These are phyloP conservation scores for Ischnura elegans DNA, from an alignment of 2,888 invertebrate species.

Conservation along the genomic window DNA sequence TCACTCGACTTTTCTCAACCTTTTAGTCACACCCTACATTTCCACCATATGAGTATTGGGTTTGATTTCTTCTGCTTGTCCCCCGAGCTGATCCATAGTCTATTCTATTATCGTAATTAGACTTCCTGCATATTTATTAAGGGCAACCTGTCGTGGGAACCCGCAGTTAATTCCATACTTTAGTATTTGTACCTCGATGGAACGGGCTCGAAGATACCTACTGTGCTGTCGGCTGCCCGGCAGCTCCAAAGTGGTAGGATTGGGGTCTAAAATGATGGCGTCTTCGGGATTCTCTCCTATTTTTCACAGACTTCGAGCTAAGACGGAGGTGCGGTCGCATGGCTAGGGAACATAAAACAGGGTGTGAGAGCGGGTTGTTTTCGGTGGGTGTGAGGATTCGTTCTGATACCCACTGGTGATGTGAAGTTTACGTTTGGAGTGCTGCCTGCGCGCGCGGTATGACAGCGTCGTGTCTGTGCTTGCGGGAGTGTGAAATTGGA, in stretches of 20 bases:
- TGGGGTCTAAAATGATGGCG: background rate
- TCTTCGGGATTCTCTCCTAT: background rate
- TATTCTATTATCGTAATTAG: background rate
- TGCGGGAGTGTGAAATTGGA: slow-evolving; percentile 56
- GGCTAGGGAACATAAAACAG: background rate
- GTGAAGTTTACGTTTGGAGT: slow-evolving; percentile 17
- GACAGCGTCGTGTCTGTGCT: background rate
- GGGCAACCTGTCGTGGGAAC: background rate
- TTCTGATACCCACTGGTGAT: background rate
- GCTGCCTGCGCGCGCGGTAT: slow-evolving; percentile 14
- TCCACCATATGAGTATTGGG: too few relatives aligned
- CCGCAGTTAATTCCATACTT: background rate
- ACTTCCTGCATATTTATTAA: background rate
- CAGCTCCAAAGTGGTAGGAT: background rate
- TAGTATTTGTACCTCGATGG: background rate
- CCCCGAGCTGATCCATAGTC: too few relatives aligned
- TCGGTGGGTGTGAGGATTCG: background rate
- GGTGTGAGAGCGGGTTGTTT: background rate
- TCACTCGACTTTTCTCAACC: too few relatives aligned
- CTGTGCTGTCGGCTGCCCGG: background rate
- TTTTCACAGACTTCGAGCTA: background rate
- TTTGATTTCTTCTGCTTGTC: too few relatives aligned
- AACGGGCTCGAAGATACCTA: background rate
- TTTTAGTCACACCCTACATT: too few relatives aligned
- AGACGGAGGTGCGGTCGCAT: background rate